phyloP scores from a whole-genome alignment of 2,113 vertebrate species.

The Meles meles region DNA sequence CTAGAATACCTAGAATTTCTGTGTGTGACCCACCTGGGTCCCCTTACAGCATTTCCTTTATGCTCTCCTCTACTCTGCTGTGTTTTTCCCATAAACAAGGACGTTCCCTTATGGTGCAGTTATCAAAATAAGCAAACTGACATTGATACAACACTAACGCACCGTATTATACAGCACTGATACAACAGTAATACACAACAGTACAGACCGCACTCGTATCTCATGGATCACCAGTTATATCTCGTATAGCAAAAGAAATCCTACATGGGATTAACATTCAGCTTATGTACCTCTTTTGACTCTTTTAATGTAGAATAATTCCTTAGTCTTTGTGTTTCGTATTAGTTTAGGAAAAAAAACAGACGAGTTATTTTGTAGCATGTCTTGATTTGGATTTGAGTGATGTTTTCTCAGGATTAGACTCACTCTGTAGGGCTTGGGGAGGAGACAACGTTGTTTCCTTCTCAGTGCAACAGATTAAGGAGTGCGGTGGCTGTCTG shows the following conservation, averaged over 20 bases:
- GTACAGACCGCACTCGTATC: neutral
- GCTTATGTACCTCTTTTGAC: neutral
- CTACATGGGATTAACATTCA: neutral
- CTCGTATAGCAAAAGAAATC: neutral
- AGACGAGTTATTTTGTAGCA: neutral
- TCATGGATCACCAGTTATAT: rapidly evolving
- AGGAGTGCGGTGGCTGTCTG: rapidly evolving
- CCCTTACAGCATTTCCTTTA: neutral
- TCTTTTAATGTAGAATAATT: neutral
- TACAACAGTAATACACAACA: neutral
- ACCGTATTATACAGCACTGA: neutral
- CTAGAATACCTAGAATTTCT: no score
- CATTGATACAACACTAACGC: rapidly evolving
- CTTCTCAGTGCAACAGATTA: neutral
- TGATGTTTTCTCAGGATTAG: neutral
- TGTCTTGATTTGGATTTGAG: neutral
- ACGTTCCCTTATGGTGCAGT: neutral
- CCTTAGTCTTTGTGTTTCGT: neutral
- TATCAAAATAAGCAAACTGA: neutral
- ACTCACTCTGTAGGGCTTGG: neutral
- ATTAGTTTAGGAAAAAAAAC: neutral
- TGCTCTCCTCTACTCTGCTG: neutral
- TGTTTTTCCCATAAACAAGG: neutral
- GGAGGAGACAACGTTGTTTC: rapidly evolving
- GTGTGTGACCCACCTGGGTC: rapidly evolving